Evolutionary conservation across 1,140 invertebrate genomes (phyloP), one percentile per base, ranked within the genome.

Genomic region (Mercenaria mercenaria): DNA sequence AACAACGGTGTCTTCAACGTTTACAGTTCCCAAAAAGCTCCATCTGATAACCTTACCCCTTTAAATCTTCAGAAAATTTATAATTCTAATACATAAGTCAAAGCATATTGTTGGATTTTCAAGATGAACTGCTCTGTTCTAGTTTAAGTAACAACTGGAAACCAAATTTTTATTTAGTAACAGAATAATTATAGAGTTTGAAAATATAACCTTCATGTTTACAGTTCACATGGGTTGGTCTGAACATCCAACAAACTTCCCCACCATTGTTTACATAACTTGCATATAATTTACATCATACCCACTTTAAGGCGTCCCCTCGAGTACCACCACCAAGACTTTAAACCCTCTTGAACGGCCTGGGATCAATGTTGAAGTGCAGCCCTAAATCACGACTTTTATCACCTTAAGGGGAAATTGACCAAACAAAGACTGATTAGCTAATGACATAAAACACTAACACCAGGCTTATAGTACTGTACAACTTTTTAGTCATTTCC

Each of bases 351-450:
- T 72, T 72, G 18, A 72, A 39, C 3, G 67, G 11, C 29, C 34
- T 37, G 34, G 34, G 67, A 72, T 15, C 67, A 72, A 13, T 18
- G 39, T 8, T 72, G 34, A 72, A 59, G 23, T 39, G 34, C 11
- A 15, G 67, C 29, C 67, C 67, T 72, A 72, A 72, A 72, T 72
- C 67, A 72, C 34, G 15, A 41, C 67, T 39, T 72, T 67, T 72
- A 72, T 72, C 32, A n/a, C 34, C 6, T 72, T 34, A 72, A 72
- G 67, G 37, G 67, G 67, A 39, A 39, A 39, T 39, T 32, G 29
- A n/a, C 34, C 67, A 72, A 72, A 39, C 67, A 72, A 0, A 26
- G 18, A 41, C 67, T 72, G 37, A 39, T 72, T 23, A 13, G 13
- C 34, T 72, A 72, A 72, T 72, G 67, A 26, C 67, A 72, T 72